Conservation (phyloP, 2,888 invertebrate genomes). For the Drymonia ruficornis region DNA sequence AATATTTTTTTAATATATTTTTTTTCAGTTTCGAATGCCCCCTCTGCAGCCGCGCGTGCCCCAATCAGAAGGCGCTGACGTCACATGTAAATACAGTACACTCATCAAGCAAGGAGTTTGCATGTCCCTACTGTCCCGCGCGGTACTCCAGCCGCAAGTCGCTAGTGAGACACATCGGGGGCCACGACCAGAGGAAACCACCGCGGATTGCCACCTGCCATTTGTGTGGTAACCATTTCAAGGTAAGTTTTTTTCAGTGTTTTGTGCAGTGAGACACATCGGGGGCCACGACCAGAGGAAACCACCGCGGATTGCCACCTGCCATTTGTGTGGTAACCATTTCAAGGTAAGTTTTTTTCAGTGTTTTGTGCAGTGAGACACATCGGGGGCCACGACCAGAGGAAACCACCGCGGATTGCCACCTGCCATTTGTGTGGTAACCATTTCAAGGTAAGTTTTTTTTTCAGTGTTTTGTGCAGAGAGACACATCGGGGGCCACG, state of each 20-base stretch:
- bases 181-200: slow-evolving; percentile 28
- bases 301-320: slow-evolving; percentile 42
- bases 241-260: slow-evolving; percentile 59
- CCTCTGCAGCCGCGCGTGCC: background rate
- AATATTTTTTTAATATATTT: background rate
- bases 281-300: slow-evolving; percentile 30
- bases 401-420: slow-evolving; percentile 24
- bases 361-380: no score
- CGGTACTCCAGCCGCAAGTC: slow-evolving; percentile 50
- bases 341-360: slow-evolving; percentile 66
- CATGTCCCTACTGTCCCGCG: slow-evolving; percentile 48
- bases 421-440: slow-evolving; percentile 68
- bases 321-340: slow-evolving; percentile 63
- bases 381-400: slow-evolving; percentile 32
- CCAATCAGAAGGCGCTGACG: slow-evolving; percentile 42
- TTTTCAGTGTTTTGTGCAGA: no score
- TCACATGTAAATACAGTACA: slow-evolving; percentile 54
- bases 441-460: slow-evolving; percentile 61
- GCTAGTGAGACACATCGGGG: slow-evolving; percentile 44
- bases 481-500: slow-evolving; percentile 47
- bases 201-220: slow-evolving; percentile 55
- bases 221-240: slow-evolving; percentile 64
- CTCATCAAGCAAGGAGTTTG: slow-evolving; percentile 37
- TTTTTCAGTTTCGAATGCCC: slow-evolving; percentile 60
- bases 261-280: slow-evolving; percentile 48